Evolutionary conservation across 2,888 invertebrate species (phyloP).

Genomic region (Sinelater perroti): DNA sequence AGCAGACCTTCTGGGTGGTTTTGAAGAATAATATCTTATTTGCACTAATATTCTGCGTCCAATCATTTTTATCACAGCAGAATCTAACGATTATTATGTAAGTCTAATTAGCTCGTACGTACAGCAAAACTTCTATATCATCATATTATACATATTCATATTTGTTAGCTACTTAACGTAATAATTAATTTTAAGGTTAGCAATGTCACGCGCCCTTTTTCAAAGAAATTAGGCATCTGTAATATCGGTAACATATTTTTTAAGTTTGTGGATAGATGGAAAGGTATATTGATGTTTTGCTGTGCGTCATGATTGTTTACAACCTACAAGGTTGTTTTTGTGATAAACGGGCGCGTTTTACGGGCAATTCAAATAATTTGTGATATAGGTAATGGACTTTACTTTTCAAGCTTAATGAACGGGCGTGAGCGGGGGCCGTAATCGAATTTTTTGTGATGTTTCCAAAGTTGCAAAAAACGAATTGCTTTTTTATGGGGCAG

Average conservation of each 20-base stretch:
- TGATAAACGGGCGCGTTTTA: slow-evolving; percentile 10
- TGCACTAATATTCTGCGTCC: neutral
- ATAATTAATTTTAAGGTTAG: too few species aligned
- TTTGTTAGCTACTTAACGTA: too few species aligned
- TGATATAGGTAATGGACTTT: neutral
- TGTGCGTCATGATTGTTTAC: slow-evolving; percentile 13
- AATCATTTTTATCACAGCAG: neutral
- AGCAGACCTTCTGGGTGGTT: neutral
- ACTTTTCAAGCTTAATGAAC: neutral
- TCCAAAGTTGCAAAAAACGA: neutral
- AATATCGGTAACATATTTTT: too few species aligned
- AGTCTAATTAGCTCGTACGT: too few species aligned
- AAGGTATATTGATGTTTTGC: slow-evolving; percentile 10
- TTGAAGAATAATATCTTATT: neutral
- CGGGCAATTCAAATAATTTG: neutral
- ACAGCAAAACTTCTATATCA: too few species aligned
- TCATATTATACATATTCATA: too few species aligned
- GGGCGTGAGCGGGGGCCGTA: too few species aligned
- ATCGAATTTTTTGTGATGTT: neutral
- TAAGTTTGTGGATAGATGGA: neutral
- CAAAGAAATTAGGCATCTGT: too few species aligned
- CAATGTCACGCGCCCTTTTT: too few species aligned
- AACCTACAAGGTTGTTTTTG: neutral
- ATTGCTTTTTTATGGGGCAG: neutral
- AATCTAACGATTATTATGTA: neutral